Evolutionary conservation across 35 echinoderm and acorn worm species (phyloP).

Genomic region (Ptychodera flava): DNA sequence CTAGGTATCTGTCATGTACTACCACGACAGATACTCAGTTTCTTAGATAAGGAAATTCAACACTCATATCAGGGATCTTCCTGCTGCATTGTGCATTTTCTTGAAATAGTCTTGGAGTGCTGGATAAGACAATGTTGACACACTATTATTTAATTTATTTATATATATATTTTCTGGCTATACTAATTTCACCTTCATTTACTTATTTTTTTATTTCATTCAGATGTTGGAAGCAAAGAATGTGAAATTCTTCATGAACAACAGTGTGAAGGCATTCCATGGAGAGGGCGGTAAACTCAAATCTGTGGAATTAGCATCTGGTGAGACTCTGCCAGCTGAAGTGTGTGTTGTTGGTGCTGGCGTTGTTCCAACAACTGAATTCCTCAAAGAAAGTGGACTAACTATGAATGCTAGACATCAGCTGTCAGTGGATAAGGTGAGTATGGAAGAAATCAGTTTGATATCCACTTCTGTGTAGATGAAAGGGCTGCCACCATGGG

Average conservation of each 20-base stretch:
- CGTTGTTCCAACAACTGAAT: constrained; percentile 71
- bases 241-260: constrained; percentile 69
- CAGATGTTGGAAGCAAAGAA: constrained; percentile 75
- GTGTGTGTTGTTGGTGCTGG: constrained; percentile 75
- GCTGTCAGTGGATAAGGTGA: constrained; percentile 82
- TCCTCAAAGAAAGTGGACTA: constrained; percentile 65
- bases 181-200: no score
- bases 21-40: no score
- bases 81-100: no score
- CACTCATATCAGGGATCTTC: no score
- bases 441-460: constrained; percentile 2
- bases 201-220: neutral
- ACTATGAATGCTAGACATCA: constrained; percentile 38
- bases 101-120: no score
- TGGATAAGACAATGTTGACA: no score
- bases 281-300: constrained; percentile 59
- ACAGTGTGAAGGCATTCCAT: constrained; percentile 48
- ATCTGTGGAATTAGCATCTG: constrained; percentile 47
- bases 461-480: neutral
- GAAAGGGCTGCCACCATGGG: neutral
- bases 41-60: no score
- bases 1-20: no score
- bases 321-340: constrained; percentile 55
- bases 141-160: no score
- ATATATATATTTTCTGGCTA: no score